Percentiles rank a stretch among this genome's conserved stretches.
Evolutionary conservation across 2,113 vertebrate species (phyloP).

Genomic region (Rhodinocichla rosea): DNA sequence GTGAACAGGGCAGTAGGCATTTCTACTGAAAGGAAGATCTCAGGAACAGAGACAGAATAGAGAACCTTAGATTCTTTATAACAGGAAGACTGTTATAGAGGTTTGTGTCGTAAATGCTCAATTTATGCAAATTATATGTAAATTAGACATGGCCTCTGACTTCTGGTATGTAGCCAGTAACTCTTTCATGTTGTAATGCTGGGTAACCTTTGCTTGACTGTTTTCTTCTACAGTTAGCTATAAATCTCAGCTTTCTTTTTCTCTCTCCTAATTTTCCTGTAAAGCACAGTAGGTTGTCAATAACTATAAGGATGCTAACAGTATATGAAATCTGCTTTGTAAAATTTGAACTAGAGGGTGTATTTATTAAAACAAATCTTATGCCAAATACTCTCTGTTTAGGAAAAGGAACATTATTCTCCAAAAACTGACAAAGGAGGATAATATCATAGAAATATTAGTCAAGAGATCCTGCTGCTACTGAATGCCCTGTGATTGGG

Average conservation of each 20-base stretch:
- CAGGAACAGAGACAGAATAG: background rate
- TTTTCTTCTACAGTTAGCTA: slow-evolving; percentile 16
- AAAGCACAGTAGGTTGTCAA: background rate
- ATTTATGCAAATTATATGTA: slow-evolving; percentile 33
- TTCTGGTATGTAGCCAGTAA: slow-evolving; percentile 1
- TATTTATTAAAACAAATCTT: background rate
- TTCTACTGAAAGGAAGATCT: background rate
- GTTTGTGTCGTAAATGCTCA: background rate
- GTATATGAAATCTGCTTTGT: background rate
- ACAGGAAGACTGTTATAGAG: background rate
- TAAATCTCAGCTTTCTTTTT: background rate
- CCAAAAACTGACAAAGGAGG: background rate
- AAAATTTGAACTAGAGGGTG: background rate
- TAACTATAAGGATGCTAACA: background rate
- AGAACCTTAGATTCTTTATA: background rate
- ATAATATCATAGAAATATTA: background rate
- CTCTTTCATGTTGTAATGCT: background rate
- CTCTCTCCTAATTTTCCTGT: background rate
- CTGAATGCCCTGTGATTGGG: background rate
- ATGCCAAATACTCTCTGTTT: background rate
- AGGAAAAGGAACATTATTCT: background rate
- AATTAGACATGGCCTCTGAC: background rate
- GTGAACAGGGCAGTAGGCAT: background rate
- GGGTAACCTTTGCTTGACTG: background rate
- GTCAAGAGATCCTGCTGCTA: background rate